Evolutionary conservation across 2,888 invertebrate genomes (phyloP).

Genomic region (Drosophila infuscata): DNA sequence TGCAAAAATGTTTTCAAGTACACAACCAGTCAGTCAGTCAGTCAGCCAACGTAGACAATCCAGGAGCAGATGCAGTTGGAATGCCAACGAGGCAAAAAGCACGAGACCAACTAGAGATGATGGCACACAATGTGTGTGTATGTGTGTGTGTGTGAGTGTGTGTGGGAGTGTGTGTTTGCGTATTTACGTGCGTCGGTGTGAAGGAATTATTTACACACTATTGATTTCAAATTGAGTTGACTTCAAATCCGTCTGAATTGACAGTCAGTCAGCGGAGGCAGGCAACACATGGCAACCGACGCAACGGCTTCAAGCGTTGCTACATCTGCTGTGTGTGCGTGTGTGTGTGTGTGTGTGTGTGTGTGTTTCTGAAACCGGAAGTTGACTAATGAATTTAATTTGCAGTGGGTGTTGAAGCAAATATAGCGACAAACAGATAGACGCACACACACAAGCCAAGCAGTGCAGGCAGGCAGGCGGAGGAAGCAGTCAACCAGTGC

Average conservation of each 20-base stretch:
- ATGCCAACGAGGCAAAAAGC: constrained; percentile 6
- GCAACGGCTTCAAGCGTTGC: constrained; percentile 43
- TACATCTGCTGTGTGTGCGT: neutral
- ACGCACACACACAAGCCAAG: neutral
- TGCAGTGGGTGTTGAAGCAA: constrained; percentile 82
- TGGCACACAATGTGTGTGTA: neutral
- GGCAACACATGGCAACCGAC: constrained; percentile 63
- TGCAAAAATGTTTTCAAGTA: constrained; percentile 80
- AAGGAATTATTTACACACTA: constrained; percentile 85
- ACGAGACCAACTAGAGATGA: constrained; percentile 28
- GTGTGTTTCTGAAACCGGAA: constrained; percentile 69
- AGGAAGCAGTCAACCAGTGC: constrained; percentile 17
- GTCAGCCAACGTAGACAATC: constrained; percentile 38
- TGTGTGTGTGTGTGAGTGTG: neutral
- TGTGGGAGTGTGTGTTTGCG: constrained; percentile 28
- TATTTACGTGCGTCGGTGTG: constrained; percentile 64
- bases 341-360: neutral
- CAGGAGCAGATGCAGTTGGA: constrained; percentile 58
- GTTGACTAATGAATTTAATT: constrained; percentile 84
- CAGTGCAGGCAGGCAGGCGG: neutral
- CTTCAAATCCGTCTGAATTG: constrained; percentile 84
- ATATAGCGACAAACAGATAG: constrained; percentile 73
- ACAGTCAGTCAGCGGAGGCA: constrained; percentile 70
- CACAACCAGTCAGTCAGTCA: constrained; percentile 28
- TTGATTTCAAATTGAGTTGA: constrained; percentile 85